Base-by-base conservation (phyloP, 92 coral and sea anemone species). In the Phenganax marumi region DNA sequence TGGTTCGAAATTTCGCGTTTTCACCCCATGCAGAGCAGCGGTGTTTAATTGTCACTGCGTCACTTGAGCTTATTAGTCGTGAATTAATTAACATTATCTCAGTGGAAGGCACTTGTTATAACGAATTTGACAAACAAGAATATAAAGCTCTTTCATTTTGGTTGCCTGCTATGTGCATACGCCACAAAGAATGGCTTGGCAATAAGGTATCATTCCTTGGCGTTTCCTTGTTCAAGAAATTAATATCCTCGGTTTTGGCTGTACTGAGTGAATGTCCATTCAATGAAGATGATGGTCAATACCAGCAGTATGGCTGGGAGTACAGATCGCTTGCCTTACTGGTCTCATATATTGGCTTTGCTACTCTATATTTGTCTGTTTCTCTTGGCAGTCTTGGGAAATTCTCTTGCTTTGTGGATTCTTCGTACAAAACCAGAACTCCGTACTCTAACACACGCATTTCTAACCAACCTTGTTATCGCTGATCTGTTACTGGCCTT, bases 401-500 rank as follows among this genome's bases (percentile, higher is more conserved):
- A 91, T 76, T 22, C 89, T 19, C 60, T 79, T 7, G 89, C 89
- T 8, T 25, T 91, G 24, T 86, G 82, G 75, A 86, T 86, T 46
- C 85, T 89, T 50, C 84, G 58, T 21, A 82, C 85, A 61, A 83
- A 83, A 17, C 87, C 79, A 51, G 89, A 88, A 58, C 65, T 91
- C 21, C 91, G 90, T 49, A 86, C 88, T 22, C 81, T 87, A 14
- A 87, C 91, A 2, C 89, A 86, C 65, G 85, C 87, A 22, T 65
- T 91, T 46, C 76, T 91, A 11, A 86, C 90, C 47, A 91, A 91
- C 73, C 91, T 91, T 76, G 90, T 87, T 7, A 81, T 75, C 18
- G 93, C 91, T 17, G 91, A 91, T 73, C 66, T 91, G 47, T 70
- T 91, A 8, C 77, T 91, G 25, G 90, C 91, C 3, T 49, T 86